These are phyloP conservation scores for Sebastes vulpes DNA, from an alignment of 2,797 vertebrate species.

Conservation along the genomic window DNA sequence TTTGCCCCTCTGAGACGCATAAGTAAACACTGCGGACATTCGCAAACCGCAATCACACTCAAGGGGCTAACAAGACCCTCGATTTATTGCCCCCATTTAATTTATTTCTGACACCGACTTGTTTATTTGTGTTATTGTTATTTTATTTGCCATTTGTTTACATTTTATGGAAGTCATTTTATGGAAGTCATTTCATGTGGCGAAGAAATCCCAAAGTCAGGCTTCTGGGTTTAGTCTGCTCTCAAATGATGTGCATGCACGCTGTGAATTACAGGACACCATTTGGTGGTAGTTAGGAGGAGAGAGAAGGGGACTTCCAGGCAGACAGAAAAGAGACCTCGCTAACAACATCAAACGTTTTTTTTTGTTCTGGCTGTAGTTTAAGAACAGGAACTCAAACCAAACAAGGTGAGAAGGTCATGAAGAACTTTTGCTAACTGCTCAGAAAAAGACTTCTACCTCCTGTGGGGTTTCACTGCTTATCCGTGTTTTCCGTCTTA, in stretches of 20 bases:
- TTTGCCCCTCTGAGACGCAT: constrained; percentile 71
- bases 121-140: constrained; percentile 71
- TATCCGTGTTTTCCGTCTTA: not conserved
- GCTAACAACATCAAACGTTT: constrained; percentile 72
- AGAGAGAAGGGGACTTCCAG: constrained; percentile 79
- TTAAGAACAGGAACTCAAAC: constrained; percentile 55
- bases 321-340: constrained; percentile 59
- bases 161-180: constrained; percentile 43
- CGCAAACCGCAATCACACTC: constrained; percentile 66
- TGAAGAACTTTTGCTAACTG: constrained; percentile 9
- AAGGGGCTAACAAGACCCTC: constrained; percentile 24
- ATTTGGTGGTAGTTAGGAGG: constrained; percentile 77
- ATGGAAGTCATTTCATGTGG: constrained; percentile 68
- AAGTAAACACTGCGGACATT: constrained; percentile 81
- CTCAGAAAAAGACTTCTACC: not conserved
- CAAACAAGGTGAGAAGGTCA: constrained; percentile 58
- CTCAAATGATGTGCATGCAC: constrained; percentile 73
- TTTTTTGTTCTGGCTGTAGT: constrained; percentile 65
- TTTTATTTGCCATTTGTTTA: constrained; percentile 58
- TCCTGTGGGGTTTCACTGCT: not conserved
- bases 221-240: constrained; percentile 79
- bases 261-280: constrained; percentile 72
- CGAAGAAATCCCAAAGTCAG: constrained; percentile 56
- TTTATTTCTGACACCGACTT: constrained; percentile 55
- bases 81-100: constrained; percentile 45